Evolutionary conservation across 2,113 vertebrate genomes (phyloP).

Genomic region (Ahaetulla prasina): DNA sequence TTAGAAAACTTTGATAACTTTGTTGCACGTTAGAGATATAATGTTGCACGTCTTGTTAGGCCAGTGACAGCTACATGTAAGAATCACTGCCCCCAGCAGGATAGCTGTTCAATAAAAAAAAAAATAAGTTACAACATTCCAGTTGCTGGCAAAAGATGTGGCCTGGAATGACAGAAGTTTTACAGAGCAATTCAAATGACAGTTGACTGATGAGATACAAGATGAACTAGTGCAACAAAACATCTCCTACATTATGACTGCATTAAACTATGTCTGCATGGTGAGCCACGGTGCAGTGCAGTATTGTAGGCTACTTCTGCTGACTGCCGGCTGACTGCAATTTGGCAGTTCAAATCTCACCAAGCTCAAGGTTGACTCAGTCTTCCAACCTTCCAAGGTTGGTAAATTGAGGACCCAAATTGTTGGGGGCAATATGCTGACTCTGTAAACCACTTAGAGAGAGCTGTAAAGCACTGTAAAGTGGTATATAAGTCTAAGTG

Average conservation of each 20-base stretch:
- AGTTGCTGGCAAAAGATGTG: background rate
- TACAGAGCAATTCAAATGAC: background rate
- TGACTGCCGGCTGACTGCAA: too few species aligned
- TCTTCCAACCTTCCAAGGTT: too few species aligned
- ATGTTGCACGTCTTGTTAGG: background rate
- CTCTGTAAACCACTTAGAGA: too few species aligned
- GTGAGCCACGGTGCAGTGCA: background rate
- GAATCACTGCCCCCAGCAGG: background rate
- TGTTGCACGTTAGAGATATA: background rate
- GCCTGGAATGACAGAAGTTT: background rate
- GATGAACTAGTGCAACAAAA: background rate
- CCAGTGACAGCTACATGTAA: background rate
- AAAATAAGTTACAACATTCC: background rate
- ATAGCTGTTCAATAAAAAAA: background rate
- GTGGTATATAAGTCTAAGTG: too few species aligned
- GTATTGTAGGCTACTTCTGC: too few species aligned
- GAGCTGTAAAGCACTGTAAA: too few species aligned
- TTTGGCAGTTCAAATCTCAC: too few species aligned
- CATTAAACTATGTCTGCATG: background rate
- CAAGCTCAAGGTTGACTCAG: too few species aligned
- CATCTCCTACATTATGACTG: background rate
- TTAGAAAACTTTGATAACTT: background rate
- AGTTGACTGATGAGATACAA: background rate
- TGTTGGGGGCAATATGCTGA: too few species aligned
- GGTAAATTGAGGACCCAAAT: too few species aligned